phyloP scores from a whole-genome alignment of 2,888 invertebrate species.

The Acleris sparsana region DNA sequence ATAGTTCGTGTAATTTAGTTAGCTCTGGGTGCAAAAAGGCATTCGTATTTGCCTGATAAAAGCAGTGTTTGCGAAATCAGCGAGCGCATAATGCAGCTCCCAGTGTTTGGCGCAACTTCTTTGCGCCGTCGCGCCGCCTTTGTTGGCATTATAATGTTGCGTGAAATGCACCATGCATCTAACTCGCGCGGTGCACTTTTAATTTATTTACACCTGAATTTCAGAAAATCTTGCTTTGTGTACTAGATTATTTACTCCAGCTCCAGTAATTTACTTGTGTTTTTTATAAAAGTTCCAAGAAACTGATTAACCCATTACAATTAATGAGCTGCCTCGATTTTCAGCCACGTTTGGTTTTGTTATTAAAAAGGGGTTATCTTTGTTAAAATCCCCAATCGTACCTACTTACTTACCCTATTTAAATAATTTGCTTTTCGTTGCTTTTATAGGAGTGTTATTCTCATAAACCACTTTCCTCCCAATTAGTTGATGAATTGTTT shows the following conservation, averaged over 20 bases:
- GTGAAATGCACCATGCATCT: conserved; percentile 59
- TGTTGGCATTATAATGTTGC: conserved; percentile 59
- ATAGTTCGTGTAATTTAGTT: conserved; percentile 80
- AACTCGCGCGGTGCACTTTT: conserved; percentile 37
- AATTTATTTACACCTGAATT: conserved; percentile 33
- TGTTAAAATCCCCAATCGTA: too few species aligned
- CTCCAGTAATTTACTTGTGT: too few species aligned
- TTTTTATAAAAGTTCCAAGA: too few species aligned
- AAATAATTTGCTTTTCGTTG: conserved; percentile 52
- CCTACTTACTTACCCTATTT: conserved; percentile 45
- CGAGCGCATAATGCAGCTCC: conserved; percentile 59
- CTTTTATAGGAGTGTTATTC: too few species aligned
- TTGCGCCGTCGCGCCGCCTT: conserved; percentile 56
- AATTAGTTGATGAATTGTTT: too few species aligned
- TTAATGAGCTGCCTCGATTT: too few species aligned
- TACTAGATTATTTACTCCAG: too few species aligned
- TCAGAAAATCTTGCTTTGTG: neutral
- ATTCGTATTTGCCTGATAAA: conserved; percentile 57
- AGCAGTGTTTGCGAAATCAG: conserved; percentile 61
- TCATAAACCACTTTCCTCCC: too few species aligned
- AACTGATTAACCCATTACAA: too few species aligned
- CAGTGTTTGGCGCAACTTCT: conserved; percentile 40
- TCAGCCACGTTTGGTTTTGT: too few species aligned
- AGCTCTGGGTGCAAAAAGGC: conserved; percentile 62
- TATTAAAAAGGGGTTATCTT: too few species aligned